Percentiles rank a stretch among this genome's conserved stretches.
Conservation (phyloP, 1,140 invertebrate species). For the Hyles vespertilio region DNA sequence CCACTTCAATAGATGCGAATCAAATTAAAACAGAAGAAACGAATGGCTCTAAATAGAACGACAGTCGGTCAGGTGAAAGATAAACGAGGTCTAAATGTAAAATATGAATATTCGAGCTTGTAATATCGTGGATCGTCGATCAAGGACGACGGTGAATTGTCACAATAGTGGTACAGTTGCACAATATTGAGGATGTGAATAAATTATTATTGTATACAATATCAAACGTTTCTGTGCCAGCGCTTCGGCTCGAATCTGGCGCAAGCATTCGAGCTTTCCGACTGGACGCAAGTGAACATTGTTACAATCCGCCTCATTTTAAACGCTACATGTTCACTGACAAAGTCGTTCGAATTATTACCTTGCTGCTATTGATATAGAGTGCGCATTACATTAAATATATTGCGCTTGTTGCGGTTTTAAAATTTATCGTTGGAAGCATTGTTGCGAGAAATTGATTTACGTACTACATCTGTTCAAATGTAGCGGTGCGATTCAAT, state of each 20-base stretch:
- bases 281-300: slow-evolving; percentile 46
- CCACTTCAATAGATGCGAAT: too few species aligned
- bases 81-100: too few species aligned
- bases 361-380: background rate
- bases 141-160: too few species aligned
- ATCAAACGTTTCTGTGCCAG: slow-evolving; percentile 28
- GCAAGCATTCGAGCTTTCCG: slow-evolving; percentile 36
- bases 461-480: slow-evolving; percentile 59
- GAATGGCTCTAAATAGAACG: too few species aligned
- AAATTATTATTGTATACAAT: slow-evolving; percentile 24
- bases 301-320: slow-evolving; percentile 24
- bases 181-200: slow-evolving; percentile 6
- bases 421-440: background rate
- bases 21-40: too few species aligned
- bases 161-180: background rate
- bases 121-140: too few species aligned
- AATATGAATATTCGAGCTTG: too few species aligned
- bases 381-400: slow-evolving; percentile 3
- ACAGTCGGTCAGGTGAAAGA: too few species aligned
- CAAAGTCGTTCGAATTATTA: slow-evolving; percentile 1
- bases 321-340: slow-evolving; percentile 7
- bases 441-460: slow-evolving; percentile 71
- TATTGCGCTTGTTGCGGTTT: background rate
- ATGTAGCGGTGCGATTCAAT: slow-evolving; percentile 29
- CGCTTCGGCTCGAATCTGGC: slow-evolving; percentile 34